Conservation (phyloP, 2,113 vertebrate species). For the Cairina moschata region DNA sequence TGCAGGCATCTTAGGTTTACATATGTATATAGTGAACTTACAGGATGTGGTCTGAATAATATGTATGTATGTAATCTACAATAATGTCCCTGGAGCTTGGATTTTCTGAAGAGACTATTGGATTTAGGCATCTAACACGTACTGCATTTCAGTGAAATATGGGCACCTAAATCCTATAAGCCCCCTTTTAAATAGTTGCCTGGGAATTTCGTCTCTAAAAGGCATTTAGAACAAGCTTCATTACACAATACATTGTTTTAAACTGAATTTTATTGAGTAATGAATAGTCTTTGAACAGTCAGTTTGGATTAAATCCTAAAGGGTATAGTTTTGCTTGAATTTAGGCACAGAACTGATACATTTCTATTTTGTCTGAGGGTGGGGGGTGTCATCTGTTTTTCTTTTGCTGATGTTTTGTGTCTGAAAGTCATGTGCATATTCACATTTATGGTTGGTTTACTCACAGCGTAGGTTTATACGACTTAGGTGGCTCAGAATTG, state of each 20-base stretch:
- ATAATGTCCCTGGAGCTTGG: conserved; percentile 34
- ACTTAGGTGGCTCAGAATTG: not conserved
- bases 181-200: conserved; percentile 31
- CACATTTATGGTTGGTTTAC: conserved; percentile 14
- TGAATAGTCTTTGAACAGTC: conserved; percentile 4
- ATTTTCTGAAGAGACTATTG: conserved; percentile 49
- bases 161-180: conserved; percentile 44
- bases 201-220: conserved; percentile 36
- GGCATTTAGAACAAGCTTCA: conserved; percentile 18
- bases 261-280: conserved; percentile 30
- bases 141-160: conserved; percentile 39
- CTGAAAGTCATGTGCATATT: not conserved
- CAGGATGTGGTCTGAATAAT: conserved; percentile 45
- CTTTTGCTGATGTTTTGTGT: not conserved
- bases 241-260: conserved; percentile 31
- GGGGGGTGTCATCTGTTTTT: not conserved
- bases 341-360: not conserved
- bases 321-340: not conserved
- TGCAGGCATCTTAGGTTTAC: conserved; percentile 62
- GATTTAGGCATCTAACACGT: conserved; percentile 46
- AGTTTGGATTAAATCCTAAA: conserved; percentile 20
- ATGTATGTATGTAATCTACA: conserved; percentile 38
- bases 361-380: not conserved
- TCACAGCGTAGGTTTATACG: not conserved
- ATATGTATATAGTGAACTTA: conserved; percentile 58